A percentile compares a stretch with the other conserved stretches of the same genome.
Conservation (phyloP, 2,888 invertebrate species). For the Caenorhabditis sp. region DNA sequence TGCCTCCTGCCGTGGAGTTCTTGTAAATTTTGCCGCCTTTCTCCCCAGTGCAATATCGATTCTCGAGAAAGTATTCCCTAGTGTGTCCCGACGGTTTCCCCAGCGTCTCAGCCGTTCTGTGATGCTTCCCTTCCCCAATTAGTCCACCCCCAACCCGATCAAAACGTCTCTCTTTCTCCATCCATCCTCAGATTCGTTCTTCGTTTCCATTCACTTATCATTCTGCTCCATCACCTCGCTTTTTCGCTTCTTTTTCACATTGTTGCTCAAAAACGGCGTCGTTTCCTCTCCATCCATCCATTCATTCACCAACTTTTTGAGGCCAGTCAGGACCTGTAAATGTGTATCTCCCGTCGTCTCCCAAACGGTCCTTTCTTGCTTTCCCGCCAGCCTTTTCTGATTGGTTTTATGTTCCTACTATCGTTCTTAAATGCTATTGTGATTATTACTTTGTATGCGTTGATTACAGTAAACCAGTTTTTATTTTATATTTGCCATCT, state of each 20-base stretch:
- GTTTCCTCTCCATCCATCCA: constrained; percentile 13
- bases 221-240: constrained; percentile 28
- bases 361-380: constrained; percentile 2
- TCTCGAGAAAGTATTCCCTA: constrained; percentile 22
- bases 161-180: constrained; percentile 11
- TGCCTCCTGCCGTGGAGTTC: constrained; percentile 2
- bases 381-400: not conserved
- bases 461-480: constrained; percentile 36
- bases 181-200: constrained; percentile 34
- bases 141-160: no score
- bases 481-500: not conserved
- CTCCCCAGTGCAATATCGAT: constrained; percentile 50
- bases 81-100: constrained; percentile 7
- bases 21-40: constrained; percentile 18
- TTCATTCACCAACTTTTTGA: constrained; percentile 20
- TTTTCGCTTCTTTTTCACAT: constrained; percentile 51
- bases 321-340: constrained; percentile 40
- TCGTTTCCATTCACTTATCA: constrained; percentile 25
- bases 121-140: constrained; percentile 19
- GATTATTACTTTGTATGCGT: constrained; percentile 34
- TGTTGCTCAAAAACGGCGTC: constrained; percentile 65
- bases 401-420: constrained; percentile 21
- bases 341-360: constrained; percentile 28
- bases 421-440: constrained; percentile 38
- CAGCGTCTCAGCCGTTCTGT: constrained; percentile 20